Conservation (phyloP, 2,888 invertebrate genomes). For the Lobophora halterata region DNA sequence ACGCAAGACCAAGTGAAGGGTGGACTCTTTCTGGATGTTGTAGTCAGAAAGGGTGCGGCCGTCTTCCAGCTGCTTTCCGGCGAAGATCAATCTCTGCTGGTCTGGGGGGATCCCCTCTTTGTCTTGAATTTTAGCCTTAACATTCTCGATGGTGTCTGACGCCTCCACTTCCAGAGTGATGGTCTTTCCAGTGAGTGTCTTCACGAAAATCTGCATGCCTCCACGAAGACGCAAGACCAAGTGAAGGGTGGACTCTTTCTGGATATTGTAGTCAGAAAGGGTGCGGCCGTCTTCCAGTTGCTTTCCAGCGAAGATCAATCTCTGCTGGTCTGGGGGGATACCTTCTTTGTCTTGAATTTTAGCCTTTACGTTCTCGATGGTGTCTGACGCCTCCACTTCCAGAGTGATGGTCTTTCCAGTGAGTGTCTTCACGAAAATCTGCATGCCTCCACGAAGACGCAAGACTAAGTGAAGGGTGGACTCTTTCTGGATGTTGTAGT, state of each 20-base stretch:
- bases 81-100: slow-evolving; percentile 45
- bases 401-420: slow-evolving; percentile 47
- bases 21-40: slow-evolving; percentile 59
- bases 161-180: slow-evolving; percentile 46
- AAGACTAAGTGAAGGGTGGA: slow-evolving; percentile 46
- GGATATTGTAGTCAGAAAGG: slow-evolving; percentile 45
- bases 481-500: slow-evolving; percentile 53
- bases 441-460: slow-evolving; percentile 51
- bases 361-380: slow-evolving; percentile 45
- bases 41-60: slow-evolving; percentile 44
- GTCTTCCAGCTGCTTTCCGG: slow-evolving; percentile 45
- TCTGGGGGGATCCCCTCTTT: slow-evolving; percentile 49
- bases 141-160: slow-evolving; percentile 47
- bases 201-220: slow-evolving; percentile 50
- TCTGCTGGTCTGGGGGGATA: slow-evolving; percentile 48
- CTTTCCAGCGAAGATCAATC: slow-evolving; percentile 46
- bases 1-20: slow-evolving; percentile 54
- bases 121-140: slow-evolving; percentile 47
- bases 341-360: slow-evolving; percentile 50
- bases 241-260: slow-evolving; percentile 46
- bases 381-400: slow-evolving; percentile 43
- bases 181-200: slow-evolving; percentile 46
- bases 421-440: slow-evolving; percentile 48
- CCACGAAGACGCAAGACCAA: slow-evolving; percentile 43
- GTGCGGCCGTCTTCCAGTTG: slow-evolving; percentile 47